Conservation (phyloP, 2,888 invertebrate genomes). For the Sphecodes monilicornis region DNA sequence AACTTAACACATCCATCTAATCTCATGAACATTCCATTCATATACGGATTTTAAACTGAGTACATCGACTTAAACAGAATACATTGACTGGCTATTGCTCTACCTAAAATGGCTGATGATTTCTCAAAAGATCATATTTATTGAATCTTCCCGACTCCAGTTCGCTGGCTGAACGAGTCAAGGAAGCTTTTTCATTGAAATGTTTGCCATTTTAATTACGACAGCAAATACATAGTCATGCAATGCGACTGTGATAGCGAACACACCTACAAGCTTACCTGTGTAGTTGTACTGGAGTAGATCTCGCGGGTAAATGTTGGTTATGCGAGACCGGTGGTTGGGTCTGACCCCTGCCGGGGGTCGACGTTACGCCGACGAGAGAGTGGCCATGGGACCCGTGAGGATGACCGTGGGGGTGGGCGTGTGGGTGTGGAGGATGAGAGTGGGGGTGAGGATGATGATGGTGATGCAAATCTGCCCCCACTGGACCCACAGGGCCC, state of each 20-base stretch:
- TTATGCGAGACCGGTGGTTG: conserved; percentile 81
- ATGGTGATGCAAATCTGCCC: conserved; percentile 83
- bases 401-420: conserved; percentile 76
- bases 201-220: conserved; percentile 37
- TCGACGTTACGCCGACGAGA: conserved; percentile 80
- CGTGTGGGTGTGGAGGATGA: conserved; percentile 75
- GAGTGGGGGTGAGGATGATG: conserved; percentile 81
- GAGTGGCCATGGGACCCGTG: conserved; percentile 80
- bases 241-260: conserved; percentile 21
- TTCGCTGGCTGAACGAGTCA: conserved; percentile 7
- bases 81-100: background rate
- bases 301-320: conserved; percentile 82
- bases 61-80: background rate
- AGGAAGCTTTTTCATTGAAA: background rate
- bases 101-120: background rate
- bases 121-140: background rate
- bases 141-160: background rate
- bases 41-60: background rate
- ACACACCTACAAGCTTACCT: conserved; percentile 74
- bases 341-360: conserved; percentile 80
- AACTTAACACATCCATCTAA: background rate
- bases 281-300: conserved; percentile 82
- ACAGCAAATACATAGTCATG: conserved; percentile 5
- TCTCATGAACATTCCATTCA: background rate
- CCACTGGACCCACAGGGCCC: conserved; percentile 81